phyloP scores from a whole-genome alignment of 2,888 invertebrate genomes.

The Parelbella ahira region DNA sequence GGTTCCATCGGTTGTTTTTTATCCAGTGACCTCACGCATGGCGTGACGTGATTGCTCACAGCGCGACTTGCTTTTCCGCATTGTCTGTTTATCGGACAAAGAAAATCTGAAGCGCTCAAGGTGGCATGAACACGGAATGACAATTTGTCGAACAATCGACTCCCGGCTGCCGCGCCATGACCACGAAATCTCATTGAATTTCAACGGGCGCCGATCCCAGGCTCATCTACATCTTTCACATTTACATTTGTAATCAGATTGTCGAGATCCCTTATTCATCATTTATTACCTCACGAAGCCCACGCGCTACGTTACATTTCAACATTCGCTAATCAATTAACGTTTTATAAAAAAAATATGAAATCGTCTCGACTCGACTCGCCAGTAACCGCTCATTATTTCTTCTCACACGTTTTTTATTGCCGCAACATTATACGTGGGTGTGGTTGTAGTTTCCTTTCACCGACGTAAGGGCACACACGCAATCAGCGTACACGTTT shows the following conservation, averaged over 20 bases:
- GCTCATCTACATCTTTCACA: slow-evolving; percentile 65
- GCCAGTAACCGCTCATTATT: slow-evolving; percentile 80
- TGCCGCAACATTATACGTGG: slow-evolving; percentile 80
- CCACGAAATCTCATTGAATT: slow-evolving; percentile 59
- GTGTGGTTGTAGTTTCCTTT: slow-evolving; percentile 81
- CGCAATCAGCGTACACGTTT: slow-evolving; percentile 52
- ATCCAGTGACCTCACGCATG: slow-evolving; percentile 16
- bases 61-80: slow-evolving; percentile 8
- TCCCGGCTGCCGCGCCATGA: slow-evolving; percentile 41
- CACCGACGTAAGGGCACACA: slow-evolving; percentile 81
- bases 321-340: slow-evolving; percentile 65
- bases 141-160: slow-evolving; percentile 43
- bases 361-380: slow-evolving; percentile 61
- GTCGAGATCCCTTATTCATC: slow-evolving; percentile 65
- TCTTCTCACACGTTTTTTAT: slow-evolving; percentile 80
- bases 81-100: slow-evolving; percentile 22
- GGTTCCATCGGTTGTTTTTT: slow-evolving; percentile 11
- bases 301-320: slow-evolving; percentile 33
- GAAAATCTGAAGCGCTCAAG: slow-evolving; percentile 17
- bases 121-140: slow-evolving; percentile 37
- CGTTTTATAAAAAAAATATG: slow-evolving; percentile 59
- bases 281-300: slow-evolving; percentile 48
- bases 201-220: slow-evolving; percentile 44
- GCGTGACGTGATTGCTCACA: slow-evolving; percentile 2
- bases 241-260: slow-evolving; percentile 72